phyloP scores from a whole-genome alignment of 2,888 invertebrate genomes.

The Digitonthophagus gazella region DNA sequence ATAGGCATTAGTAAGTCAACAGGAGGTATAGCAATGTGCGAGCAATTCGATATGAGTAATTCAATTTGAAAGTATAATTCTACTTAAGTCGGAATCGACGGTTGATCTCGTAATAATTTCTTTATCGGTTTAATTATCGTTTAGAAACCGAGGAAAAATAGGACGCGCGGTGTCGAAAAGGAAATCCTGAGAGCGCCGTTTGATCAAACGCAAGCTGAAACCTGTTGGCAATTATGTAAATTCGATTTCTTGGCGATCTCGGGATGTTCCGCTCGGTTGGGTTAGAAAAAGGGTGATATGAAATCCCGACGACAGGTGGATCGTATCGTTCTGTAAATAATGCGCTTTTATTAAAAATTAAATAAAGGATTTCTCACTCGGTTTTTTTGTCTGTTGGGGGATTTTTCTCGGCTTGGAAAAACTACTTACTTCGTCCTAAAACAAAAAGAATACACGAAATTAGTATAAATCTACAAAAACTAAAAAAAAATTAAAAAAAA shows the following conservation, averaged over 20 bases:
- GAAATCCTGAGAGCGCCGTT: not conserved
- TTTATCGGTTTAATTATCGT: not conserved
- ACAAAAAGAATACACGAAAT: conserved; percentile 50
- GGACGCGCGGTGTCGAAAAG: not conserved
- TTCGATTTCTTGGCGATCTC: not conserved
- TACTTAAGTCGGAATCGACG: too few species aligned
- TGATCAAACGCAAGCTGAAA: not conserved
- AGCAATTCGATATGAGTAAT: too few species aligned
- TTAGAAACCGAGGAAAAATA: not conserved
- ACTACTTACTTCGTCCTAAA: conserved; percentile 54
- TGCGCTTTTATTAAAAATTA: not conserved
- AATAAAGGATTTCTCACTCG: conserved; percentile 24
- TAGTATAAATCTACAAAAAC: conserved; percentile 37
- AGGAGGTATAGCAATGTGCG: too few species aligned
- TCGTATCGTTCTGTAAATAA: not conserved
- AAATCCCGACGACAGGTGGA: not conserved
- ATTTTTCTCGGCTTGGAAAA: conserved; percentile 22
- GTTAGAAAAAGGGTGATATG: not conserved
- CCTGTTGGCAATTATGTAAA: not conserved
- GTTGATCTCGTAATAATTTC: not conserved
- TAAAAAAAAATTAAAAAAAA: conserved; percentile 23
- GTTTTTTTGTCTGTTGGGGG: not conserved
- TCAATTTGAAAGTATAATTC: not conserved
- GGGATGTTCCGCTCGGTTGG: not conserved
- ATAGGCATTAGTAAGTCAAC: too few species aligned